Conservation (phyloP, 2,113 vertebrate genomes). For the Grammomys dolichurus region DNA sequence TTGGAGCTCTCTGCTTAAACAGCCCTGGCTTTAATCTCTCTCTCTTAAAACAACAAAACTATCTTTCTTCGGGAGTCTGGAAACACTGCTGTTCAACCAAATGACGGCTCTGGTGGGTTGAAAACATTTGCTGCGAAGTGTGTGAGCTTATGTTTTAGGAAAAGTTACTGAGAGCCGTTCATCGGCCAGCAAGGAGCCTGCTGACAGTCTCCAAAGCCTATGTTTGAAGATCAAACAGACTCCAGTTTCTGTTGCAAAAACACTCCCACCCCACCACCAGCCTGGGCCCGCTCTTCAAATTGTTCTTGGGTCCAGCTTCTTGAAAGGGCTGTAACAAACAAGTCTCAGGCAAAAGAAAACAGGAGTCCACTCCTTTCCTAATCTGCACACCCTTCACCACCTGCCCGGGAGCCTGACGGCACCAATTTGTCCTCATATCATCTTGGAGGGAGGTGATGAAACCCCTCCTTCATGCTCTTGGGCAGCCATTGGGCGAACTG, state of each 20-base stretch:
- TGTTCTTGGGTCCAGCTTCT: constrained; percentile 60
- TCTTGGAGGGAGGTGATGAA: constrained; percentile 81
- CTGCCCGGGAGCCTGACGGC: constrained; percentile 84
- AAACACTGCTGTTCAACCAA: constrained; percentile 70
- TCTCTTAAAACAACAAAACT: constrained; percentile 80
- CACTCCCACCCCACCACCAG: constrained; percentile 51
- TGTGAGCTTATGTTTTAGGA: constrained; percentile 73
- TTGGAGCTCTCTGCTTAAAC: constrained; percentile 45
- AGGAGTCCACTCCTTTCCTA: constrained; percentile 81
- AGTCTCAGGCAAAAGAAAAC: constrained; percentile 56
- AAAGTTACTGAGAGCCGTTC: constrained; percentile 76
- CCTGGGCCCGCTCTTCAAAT: constrained; percentile 43
- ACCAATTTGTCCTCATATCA: constrained; percentile 89
- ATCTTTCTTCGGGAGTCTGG: constrained; percentile 76
- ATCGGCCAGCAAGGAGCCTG: constrained; percentile 68
- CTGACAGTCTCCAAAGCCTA: constrained; percentile 79
- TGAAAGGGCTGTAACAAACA: constrained; percentile 49
- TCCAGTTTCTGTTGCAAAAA: constrained; percentile 75
- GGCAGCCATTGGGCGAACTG: constrained; percentile 35
- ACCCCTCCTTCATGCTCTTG: constrained; percentile 51
- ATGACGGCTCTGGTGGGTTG: constrained; percentile 67
- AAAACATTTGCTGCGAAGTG: constrained; percentile 76
- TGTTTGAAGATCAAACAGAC: constrained; percentile 79
- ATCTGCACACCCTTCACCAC: constrained; percentile 87
- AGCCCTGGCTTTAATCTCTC: constrained; percentile 75